Conservation (phyloP, 2,797 vertebrate genomes). For the Trematomus bernacchii region DNA sequence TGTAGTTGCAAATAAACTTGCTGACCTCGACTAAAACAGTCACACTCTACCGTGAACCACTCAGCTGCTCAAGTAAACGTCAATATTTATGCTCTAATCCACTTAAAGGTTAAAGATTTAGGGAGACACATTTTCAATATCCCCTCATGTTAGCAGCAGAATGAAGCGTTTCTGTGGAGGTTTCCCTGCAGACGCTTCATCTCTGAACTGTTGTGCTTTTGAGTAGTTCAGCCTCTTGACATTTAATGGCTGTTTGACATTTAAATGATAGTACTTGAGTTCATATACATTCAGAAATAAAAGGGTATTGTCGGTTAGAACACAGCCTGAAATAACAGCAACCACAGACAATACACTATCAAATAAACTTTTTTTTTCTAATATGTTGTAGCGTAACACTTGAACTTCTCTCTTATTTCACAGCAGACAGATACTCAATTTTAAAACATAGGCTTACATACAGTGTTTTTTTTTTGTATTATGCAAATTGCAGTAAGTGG, state of each 20-base stretch:
- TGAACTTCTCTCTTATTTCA: neutral
- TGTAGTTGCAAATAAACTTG: slow-evolving; percentile 26
- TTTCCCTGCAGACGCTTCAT: slow-evolving; percentile 35
- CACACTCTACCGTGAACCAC: slow-evolving; percentile 17
- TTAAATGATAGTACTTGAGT: slow-evolving; percentile 22
- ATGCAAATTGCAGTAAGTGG: neutral
- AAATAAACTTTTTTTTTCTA: neutral
- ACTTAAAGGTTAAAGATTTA: slow-evolving; percentile 35
- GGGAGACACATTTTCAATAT: slow-evolving; percentile 26
- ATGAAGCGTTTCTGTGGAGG: neutral
- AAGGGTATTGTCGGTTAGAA: slow-evolving; percentile 16
- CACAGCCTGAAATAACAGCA: neutral
- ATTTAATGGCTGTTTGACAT: slow-evolving; percentile 53
- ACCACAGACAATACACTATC: neutral
- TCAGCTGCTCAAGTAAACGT: slow-evolving; percentile 33
- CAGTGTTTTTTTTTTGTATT: neutral
- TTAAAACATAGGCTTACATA: neutral
- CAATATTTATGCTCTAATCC: slow-evolving; percentile 47
- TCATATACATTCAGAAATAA: slow-evolving; percentile 31
- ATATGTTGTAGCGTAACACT: neutral
- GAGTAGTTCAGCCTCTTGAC: slow-evolving; percentile 27
- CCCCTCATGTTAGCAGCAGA: neutral
- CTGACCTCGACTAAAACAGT: slow-evolving; percentile 39
- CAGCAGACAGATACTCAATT: neutral
- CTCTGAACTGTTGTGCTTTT: slow-evolving; percentile 36